These are phyloP conservation scores for Acrocera orbiculus DNA, from an alignment of 2,888 invertebrate genomes.

Conservation along the genomic window DNA sequence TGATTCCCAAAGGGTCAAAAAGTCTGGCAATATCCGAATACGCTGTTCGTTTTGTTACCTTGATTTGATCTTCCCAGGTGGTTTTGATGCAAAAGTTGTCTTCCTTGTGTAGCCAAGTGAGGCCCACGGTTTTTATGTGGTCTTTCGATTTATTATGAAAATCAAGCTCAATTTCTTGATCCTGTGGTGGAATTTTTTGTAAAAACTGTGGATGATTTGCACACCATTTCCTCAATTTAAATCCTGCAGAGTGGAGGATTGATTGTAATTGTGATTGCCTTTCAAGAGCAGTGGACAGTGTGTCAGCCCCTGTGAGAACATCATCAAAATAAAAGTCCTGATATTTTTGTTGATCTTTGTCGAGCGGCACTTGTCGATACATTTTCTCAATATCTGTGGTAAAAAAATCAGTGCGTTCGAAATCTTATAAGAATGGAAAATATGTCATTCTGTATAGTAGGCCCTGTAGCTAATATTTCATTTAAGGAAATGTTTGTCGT, in stretches of 20 bases:
- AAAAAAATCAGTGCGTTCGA: neutral
- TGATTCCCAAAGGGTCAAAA: conserved; percentile 5
- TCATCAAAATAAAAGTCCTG: no score
- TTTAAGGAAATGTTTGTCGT: neutral
- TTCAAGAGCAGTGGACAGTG: no score
- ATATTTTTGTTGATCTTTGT: neutral
- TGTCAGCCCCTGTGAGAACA: no score
- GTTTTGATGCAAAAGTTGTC: conserved; percentile 8
- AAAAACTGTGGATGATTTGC: no score
- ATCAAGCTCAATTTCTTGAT: conserved; percentile 1
- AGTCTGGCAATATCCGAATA: conserved; percentile 4
- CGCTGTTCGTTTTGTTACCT: conserved; percentile 2
- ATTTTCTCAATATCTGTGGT: neutral
- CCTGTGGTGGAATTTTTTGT: neutral
- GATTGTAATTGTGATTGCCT: no score
- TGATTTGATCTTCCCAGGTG: neutral
- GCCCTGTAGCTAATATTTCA: neutral
- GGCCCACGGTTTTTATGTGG: neutral
- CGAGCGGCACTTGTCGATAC: neutral
- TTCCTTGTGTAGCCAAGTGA: conserved; percentile 7
- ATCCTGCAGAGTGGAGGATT: no score
- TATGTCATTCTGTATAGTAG: neutral
- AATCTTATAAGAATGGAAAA: neutral
- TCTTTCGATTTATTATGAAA: neutral
- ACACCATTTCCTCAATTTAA: neutral